Base-by-base conservation (phyloP, 2,113 vertebrate genomes). In the Ursus arctos region DNA sequence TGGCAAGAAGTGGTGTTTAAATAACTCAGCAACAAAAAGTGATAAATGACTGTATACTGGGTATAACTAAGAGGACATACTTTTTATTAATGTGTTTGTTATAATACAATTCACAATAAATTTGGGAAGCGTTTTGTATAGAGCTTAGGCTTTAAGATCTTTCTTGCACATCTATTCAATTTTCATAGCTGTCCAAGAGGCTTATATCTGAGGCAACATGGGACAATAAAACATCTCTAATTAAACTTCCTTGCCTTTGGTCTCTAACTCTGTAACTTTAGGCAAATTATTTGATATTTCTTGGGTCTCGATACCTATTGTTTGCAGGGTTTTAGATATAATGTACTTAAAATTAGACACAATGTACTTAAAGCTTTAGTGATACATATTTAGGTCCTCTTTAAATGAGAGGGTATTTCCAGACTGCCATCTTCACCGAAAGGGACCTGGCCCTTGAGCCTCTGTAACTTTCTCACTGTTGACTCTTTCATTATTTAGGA, bases 21-120 rank as follows among this genome's bases (percentile, higher is more conserved):
- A 63, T 28, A 88, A 69, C 67, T 91, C 31, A 55, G 65, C 43
- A 90, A 79, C 2, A 92, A 63, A 59, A 28, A 91, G 19, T 59
- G 87, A 88, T 51, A 91, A 69, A 43, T 49, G 4, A 71, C 33
- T 51, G 2, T 84, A 36, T 47, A 74, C 16, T 81, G 22, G 14
- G 31, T 91, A 67, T 86, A 55, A 13, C 14, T 65, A 90, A 85
- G 33, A 65, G 57, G 26, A 4, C 43, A 36, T 28, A 36, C 36
- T n/a, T 77, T 74, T 82, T 82, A 88, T 82, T 95, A 74, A 90
- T 76, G 3, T 59, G 76, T 91, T 65, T 21, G 53, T 69, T 91
- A 40, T 79, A 83, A 84, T 67, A 94, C 11, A 47, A 59, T 49
- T 91, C 69, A 85, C 51, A 69, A 51, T 16, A 85, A 57, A 95